A percentile compares a stretch with the other conserved stretches of the same genome.
phyloP scores from a whole-genome alignment of 2,113 vertebrate genomes.

The Anolis sagrei region DNA sequence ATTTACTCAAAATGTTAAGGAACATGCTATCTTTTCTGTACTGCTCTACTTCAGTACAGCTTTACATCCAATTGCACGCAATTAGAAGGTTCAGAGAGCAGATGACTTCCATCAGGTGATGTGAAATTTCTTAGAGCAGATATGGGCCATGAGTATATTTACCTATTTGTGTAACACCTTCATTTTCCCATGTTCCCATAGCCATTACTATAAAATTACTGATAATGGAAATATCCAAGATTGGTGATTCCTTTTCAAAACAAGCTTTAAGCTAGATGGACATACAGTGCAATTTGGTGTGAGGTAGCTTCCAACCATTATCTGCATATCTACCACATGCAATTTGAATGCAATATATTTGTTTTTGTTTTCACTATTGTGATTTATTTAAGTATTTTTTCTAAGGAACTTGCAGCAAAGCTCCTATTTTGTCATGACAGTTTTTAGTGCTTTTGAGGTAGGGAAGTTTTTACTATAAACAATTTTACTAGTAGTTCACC shows the following conservation, averaged over 20 bases:
- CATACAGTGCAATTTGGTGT: not conserved
- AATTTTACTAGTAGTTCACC: not conserved
- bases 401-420: not conserved
- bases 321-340: not conserved
- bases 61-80: not conserved
- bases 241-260: no score
- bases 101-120: not conserved
- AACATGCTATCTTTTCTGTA: not conserved
- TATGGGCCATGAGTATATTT: no score
- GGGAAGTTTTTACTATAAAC: not conserved
- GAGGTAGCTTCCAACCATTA: not conserved
- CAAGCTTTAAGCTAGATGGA: not conserved
- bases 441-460: not conserved
- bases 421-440: not conserved
- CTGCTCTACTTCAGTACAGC: not conserved
- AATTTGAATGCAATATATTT: not conserved
- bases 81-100: not conserved
- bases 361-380: not conserved
- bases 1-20: not conserved
- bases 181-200: no score
- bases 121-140: not conserved
- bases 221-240: no score
- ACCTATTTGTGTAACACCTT: no score
- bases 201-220: no score
- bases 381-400: not conserved